Conservation (phyloP, 2,797 vertebrate genomes). For the Oreochromis grahami region DNA sequence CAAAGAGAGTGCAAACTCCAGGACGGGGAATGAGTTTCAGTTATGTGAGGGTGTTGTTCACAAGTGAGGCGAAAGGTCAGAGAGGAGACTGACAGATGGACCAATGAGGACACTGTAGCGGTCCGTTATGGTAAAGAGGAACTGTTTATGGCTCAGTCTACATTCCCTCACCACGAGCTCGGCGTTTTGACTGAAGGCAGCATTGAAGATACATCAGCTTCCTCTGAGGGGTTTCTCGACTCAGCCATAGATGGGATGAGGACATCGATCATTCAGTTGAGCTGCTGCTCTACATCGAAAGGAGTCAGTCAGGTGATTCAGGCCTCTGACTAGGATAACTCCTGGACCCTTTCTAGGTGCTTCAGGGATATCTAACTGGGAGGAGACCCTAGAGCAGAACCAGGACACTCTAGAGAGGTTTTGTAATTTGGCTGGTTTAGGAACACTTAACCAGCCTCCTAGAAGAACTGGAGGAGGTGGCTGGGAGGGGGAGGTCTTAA, state of each 20-base stretch:
- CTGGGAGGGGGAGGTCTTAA: background rate
- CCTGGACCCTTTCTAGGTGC: fast-evolving
- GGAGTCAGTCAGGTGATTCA: background rate
- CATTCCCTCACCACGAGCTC: fast-evolving
- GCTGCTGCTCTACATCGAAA: background rate
- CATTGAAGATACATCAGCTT: fast-evolving
- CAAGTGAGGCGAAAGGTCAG: background rate
- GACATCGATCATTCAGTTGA: background rate
- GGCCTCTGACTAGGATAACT: fast-evolving
- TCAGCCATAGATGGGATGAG: background rate
- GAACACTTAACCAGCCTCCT: background rate
- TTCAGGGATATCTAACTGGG: background rate
- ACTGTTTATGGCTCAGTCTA: background rate
- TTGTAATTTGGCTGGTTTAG: background rate
- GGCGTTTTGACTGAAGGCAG: background rate
- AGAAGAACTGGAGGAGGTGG: background rate
- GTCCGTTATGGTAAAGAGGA: background rate
- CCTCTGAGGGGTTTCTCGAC: background rate
- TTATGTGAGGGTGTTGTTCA: background rate
- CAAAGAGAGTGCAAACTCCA: background rate
- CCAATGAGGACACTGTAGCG: background rate
- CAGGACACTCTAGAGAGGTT: background rate
- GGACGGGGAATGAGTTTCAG: background rate
- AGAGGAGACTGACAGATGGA: background rate
- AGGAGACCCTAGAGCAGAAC: background rate